Evolutionary conservation across 2,888 invertebrate genomes (phyloP), one percentile per base, ranked within the genome.

Genomic region (Trissoscelio sp.): DNA sequence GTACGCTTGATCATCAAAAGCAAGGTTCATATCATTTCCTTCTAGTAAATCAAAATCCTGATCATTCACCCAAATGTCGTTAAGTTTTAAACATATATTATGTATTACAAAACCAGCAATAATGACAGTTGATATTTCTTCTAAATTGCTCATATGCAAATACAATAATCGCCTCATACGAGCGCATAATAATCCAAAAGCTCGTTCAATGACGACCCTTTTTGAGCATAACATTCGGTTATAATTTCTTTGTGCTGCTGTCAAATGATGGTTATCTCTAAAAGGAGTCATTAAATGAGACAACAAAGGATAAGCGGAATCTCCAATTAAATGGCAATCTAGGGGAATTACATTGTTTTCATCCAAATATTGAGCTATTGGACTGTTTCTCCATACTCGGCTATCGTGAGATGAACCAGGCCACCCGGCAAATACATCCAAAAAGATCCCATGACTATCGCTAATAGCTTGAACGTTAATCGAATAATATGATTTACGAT

Each of bases 381-480:
- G 62, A 37, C 75, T 75, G 18, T 70, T 62, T 0, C 51, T 16
- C 74, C 74, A 77, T 3, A 77, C 72, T 2, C 70, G 46, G 5
- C 64, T 51, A 34, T 81, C 80, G 34, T 72, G 70, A 3, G 48
- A 31, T 1, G 75, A 77, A 12, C 80, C 72, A 14, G 46, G 67
- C 44, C 62, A 28, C 14, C 64, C 79, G 11, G 28, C 53, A 42
- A 57, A 72, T 0, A 62, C 55, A 9, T 78, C 62, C 12, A 64
- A 24, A 22, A 58, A 80, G 11, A 34, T 37, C 6, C 12, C n/a
- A 34, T 44, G 16, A 20, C 22, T 22, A 42, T 77, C 46, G 28
- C 77, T 72, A 9, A 81, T 72, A n/a, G 58, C 81, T 72, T 81
- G 80, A 31, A 73, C 1, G 20, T 53, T 75, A 0, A 64, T 22